Evolutionary conservation across 1,140 invertebrate genomes (phyloP), one percentile per base, ranked within the genome.

Genomic region (Aradophagus sp.): DNA sequence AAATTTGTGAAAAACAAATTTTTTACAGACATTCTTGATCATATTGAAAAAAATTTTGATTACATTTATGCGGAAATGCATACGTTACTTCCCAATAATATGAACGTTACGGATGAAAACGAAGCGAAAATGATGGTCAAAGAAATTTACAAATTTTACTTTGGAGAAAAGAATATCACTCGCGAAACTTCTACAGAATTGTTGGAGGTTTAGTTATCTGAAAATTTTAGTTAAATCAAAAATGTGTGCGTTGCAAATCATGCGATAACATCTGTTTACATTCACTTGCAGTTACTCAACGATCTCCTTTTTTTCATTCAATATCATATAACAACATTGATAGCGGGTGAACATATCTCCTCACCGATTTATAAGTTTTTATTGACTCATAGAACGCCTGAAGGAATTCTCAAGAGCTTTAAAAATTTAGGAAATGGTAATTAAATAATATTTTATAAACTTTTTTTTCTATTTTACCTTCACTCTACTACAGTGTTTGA

Each of bases 111-210:
- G 1, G 82, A 88, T 47, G 31, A 35, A 0, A 31, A 62, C 1
- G 80, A 83, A 6, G 71, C 80, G 16, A 59, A 80, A 35, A 29
- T 77, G 14, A 84, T 90, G 4, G 89, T 88, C 0, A 74, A 86
- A n/a, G 73, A 81, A 27, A 82, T 92, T 5, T 87, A 85, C 45
- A 72, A 88, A 26, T 90, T 88, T 63, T 93, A 92, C 79, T 88
- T 92, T 38, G 79, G 83, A 13, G 83, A 84, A 38, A 80, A 87
- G 48, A 77, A 62, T 52, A 62, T 68, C 5, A 56, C 53, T 3
- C 17, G 32, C 1, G 63, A 73, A 3, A 58, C 12, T 5, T 4
- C 15, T 27, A 27, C 26, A 7, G 55, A 68, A 55, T 44, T 68
- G 7, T 23, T 63, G 34, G 55, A 52, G 20, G 66, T 66, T 44